Conservation (phyloP, 1,140 invertebrate genomes). For the Rhynchophorus ferrugineus region DNA sequence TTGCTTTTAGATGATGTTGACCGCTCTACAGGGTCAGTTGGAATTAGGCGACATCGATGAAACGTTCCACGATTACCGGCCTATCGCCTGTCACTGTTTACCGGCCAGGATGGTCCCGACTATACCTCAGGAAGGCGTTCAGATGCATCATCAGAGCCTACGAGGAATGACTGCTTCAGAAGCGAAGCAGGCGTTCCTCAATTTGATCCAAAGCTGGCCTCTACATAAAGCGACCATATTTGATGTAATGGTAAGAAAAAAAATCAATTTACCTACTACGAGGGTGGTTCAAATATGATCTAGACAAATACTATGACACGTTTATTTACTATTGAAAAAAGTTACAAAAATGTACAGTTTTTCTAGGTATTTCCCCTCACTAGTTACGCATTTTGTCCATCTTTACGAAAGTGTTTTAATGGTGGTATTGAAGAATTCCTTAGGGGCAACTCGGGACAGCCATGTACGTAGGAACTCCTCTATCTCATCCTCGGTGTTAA, state of each 20-base stretch:
- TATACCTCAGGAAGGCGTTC: constrained; percentile 69
- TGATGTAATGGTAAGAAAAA: constrained; percentile 71
- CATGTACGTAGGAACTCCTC: too few relatives aligned
- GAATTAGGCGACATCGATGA: constrained; percentile 78
- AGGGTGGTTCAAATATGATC: too few relatives aligned
- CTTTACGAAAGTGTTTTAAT: not conserved
- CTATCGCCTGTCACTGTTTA: constrained; percentile 72
- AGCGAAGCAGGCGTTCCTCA: constrained; percentile 89
- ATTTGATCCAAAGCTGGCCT: constrained; percentile 88
- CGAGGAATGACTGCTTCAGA: constrained; percentile 76
- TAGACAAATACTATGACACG: too few relatives aligned
- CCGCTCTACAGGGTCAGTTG: constrained; percentile 87
- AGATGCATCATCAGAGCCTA: constrained; percentile 80
- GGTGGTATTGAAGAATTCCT: too few relatives aligned
- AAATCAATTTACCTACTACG: not conserved
- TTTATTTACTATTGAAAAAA: too few relatives aligned
- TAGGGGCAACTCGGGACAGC: too few relatives aligned
- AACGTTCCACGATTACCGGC: constrained; percentile 60
- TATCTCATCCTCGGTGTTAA: too few relatives aligned
- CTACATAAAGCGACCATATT: constrained; percentile 89
- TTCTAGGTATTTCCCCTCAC: too few relatives aligned
- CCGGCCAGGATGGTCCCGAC: constrained; percentile 69
- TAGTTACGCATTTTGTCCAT: too few relatives aligned
- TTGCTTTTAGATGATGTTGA: constrained; percentile 75
- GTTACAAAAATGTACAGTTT: too few relatives aligned